Percentiles rank a stretch among this genome's conserved stretches.
Evolutionary conservation across 2,888 invertebrate species (phyloP).

Genomic region (Opisthograptis luteolata): DNA sequence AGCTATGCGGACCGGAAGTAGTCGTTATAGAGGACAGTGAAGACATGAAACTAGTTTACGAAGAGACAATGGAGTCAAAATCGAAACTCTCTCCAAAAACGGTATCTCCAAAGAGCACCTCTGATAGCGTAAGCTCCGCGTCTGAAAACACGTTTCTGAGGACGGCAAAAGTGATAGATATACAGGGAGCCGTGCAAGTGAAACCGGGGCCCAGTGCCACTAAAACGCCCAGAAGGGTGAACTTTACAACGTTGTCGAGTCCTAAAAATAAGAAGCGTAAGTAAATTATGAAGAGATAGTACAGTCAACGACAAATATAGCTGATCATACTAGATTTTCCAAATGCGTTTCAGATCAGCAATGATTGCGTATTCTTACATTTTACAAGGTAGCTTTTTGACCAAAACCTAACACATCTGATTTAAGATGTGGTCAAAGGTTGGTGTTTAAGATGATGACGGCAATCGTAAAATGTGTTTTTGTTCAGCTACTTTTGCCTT

Average conservation of each 20-base stretch:
- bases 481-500: too few species aligned
- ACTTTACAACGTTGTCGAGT: conserved; percentile 90
- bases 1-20: conserved; percentile 41
- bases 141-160: conserved; percentile 55
- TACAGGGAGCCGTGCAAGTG: conserved; percentile 50
- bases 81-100: conserved; percentile 36
- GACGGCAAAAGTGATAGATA: conserved; percentile 69
- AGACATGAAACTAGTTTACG: conserved; percentile 85
- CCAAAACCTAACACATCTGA: too few species aligned
- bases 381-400: too few species aligned
- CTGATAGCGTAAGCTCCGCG: conserved; percentile 20
- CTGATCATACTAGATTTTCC: too few species aligned
- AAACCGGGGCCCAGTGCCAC: conserved; percentile 59
- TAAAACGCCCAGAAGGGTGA: conserved; percentile 87
- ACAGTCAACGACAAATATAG: too few species aligned
- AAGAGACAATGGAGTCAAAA: conserved; percentile 68
- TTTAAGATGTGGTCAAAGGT: too few species aligned
- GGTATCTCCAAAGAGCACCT: conserved; percentile 20
- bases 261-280: conserved; percentile 90
- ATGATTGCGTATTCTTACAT: too few species aligned
- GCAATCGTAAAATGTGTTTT: too few species aligned
- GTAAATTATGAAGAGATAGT: too few species aligned
- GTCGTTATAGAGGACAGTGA: conserved; percentile 69
- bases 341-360: too few species aligned
- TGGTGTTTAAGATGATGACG: too few species aligned